Percentiles rank a stretch among this genome's conserved stretches.
Conservation (phyloP, 37 sponge, comb jelly and placozoan genomes). For the Diacarnus erythraeanus region DNA sequence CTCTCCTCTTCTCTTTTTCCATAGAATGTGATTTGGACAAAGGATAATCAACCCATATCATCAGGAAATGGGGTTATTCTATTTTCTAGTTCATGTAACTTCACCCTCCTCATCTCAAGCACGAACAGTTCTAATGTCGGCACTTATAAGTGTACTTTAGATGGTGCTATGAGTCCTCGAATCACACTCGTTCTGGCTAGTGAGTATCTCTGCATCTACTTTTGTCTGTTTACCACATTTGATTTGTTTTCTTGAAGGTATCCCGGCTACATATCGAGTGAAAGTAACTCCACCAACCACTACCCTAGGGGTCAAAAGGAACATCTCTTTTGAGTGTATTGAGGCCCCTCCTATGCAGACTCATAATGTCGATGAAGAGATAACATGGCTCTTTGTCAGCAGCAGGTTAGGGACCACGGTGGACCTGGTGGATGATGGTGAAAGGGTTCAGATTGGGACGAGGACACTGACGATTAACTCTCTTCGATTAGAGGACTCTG, state of each 20-base stretch:
- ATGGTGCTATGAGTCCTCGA: neutral
- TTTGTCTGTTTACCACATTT: neutral
- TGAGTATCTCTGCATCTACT: neutral
- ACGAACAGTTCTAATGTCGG: too few relatives aligned
- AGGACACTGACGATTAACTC: neutral
- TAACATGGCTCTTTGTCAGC: neutral
- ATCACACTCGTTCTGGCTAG: neutral
- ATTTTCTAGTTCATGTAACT: too few relatives aligned
- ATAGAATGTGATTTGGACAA: neutral
- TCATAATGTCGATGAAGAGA: neutral
- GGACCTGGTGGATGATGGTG: neutral
- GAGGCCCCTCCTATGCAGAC: neutral
- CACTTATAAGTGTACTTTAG: neutral
- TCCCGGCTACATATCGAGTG: neutral
- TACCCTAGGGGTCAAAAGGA: neutral
- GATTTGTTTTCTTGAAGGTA: neutral
- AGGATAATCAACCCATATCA: neutral
- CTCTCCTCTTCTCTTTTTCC: neutral
- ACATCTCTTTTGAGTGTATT: neutral
- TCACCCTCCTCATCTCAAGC: neutral
- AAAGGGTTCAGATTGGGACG: neutral
- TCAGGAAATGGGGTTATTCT: too few relatives aligned
- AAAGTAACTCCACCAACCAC: neutral
- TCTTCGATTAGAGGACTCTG: neutral
- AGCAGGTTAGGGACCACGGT: neutral